A percentile compares a stretch with the other conserved stretches of the same genome.
Evolutionary conservation across 2,113 vertebrate species (phyloP).

Genomic region (Xenotilapia leptura): DNA sequence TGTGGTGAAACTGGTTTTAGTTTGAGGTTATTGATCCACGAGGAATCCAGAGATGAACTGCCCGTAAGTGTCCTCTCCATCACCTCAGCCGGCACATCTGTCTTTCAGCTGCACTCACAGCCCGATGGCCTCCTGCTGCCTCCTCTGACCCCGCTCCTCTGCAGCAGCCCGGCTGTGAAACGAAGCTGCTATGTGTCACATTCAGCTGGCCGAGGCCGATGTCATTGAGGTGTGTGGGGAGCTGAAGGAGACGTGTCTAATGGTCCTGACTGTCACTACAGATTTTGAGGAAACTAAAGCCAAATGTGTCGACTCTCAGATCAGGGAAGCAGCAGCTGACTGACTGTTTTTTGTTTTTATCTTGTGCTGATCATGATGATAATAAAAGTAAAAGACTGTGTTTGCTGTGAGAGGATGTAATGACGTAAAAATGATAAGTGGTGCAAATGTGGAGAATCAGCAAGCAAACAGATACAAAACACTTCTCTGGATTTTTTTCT

Average conservation of each 20-base stretch:
- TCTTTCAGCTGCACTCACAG: neutral
- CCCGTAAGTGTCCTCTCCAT: conserved; percentile 17
- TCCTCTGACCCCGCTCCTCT: neutral
- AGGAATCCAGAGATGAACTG: neutral
- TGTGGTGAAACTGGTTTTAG: neutral
- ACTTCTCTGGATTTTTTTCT: neutral
- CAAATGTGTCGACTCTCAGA: neutral
- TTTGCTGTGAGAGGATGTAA: neutral
- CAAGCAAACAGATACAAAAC: neutral
- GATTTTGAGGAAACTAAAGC: neutral
- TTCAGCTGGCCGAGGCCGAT: neutral
- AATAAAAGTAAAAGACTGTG: neutral
- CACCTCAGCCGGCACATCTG: conserved; percentile 20
- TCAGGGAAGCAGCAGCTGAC: neutral
- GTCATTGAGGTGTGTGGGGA: neutral
- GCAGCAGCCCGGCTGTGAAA: neutral
- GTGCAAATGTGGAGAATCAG: neutral
- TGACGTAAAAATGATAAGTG: neutral
- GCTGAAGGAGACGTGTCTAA: neutral
- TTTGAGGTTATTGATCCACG: neutral
- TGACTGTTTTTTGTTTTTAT: neutral
- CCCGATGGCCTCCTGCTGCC: neutral
- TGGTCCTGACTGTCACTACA: neutral
- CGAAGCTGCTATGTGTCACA: neutral
- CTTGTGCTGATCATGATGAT: neutral